Evolutionary conservation across 2,113 vertebrate genomes (phyloP).

Genomic region (Brachypodius melanocephalos): DNA sequence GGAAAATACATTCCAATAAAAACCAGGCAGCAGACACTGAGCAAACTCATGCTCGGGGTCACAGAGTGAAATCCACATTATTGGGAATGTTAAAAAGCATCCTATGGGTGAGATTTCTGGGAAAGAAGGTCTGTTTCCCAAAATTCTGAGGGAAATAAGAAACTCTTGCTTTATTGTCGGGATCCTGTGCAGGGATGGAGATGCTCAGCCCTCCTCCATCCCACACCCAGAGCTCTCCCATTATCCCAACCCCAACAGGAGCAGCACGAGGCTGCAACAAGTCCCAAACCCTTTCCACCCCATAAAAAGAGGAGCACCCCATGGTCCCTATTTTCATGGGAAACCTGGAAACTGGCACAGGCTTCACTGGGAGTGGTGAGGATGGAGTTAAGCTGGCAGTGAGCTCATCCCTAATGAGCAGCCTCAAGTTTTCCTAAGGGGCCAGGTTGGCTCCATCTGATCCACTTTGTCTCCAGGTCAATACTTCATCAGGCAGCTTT

Average conservation of each 20-base stretch:
- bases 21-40: not conserved
- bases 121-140: not conserved
- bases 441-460: constrained; percentile 24
- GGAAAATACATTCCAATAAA: not conserved
- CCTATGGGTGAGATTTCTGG: not conserved
- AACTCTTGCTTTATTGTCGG: not conserved
- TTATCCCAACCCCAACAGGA: not conserved
- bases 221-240: not conserved
- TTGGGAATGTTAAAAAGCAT: not conserved
- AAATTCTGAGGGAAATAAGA: not conserved
- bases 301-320: accelerated
- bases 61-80: not conserved
- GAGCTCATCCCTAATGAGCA: constrained; percentile 31
- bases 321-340: accelerated
- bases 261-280: not conserved
- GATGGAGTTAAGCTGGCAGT: constrained; percentile 23
- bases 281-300: not conserved
- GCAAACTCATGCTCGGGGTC: not conserved
- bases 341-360: not conserved
- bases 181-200: not conserved
- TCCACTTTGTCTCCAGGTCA: constrained; percentile 48
- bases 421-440: constrained; percentile 46
- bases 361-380: not conserved
- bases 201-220: not conserved
- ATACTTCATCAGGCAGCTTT: constrained; percentile 9